A percentile compares a stretch with the other conserved stretches of the same genome.
These are phyloP conservation scores for Notothenia coriiceps DNA, from an alignment of 2,113 vertebrate genomes.

Conservation along the genomic window DNA sequence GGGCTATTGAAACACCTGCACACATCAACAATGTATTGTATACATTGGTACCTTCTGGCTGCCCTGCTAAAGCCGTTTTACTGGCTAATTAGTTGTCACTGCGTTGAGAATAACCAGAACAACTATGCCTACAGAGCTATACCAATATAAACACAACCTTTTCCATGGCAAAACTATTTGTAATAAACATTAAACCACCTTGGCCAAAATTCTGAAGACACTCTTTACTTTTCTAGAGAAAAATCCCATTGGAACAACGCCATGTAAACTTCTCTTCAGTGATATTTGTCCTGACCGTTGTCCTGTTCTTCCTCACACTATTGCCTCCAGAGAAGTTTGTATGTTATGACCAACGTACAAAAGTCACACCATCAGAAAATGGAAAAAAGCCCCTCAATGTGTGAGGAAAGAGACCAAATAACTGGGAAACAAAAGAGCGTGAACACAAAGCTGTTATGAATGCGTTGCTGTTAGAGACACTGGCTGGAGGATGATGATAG, in stretches of 20 bases:
- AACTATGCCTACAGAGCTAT: slow-evolving; percentile 18
- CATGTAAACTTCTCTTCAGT: background rate
- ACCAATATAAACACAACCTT: background rate
- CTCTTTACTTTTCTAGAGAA: background rate
- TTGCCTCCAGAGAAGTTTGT: background rate
- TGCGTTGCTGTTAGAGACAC: slow-evolving; percentile 27
- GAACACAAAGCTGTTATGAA: slow-evolving; percentile 24
- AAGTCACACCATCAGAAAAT: slow-evolving; percentile 9
- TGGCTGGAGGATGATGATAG: slow-evolving; percentile 40
- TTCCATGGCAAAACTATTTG: background rate
- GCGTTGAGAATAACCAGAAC: slow-evolving; percentile 17
- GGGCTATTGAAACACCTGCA: slow-evolving; percentile 37
- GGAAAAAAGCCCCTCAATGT: slow-evolving; percentile 6
- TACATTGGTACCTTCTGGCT: slow-evolving; percentile 11
- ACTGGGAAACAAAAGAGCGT: slow-evolving; percentile 25
- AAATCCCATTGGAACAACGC: background rate
- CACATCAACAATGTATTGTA: slow-evolving; percentile 27
- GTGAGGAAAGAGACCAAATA: slow-evolving; percentile 5
- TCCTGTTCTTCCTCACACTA: background rate
- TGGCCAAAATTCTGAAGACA: background rate
- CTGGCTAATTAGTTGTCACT: slow-evolving; percentile 48
- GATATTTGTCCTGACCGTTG: background rate
- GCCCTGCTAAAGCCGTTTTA: slow-evolving; percentile 12
- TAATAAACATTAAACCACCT: background rate
- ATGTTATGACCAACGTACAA: background rate